A percentile compares a stretch with the other conserved stretches of the same genome.
Conservation (phyloP, 2,797 vertebrate species). For the Antrozous pallidus region DNA sequence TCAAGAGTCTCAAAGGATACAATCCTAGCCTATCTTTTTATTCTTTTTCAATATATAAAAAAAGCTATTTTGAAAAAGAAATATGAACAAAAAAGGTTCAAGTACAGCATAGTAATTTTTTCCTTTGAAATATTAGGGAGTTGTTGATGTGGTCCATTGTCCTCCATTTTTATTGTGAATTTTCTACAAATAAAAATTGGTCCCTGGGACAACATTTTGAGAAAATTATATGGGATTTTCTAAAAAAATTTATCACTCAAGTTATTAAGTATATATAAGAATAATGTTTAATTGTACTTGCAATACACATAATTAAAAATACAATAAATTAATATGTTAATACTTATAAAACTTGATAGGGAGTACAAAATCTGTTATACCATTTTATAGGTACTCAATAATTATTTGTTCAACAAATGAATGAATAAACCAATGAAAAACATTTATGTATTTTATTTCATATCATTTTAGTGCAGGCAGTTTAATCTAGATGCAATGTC, state of each 20-base stretch:
- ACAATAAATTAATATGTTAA: background rate
- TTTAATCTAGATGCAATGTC: background rate
- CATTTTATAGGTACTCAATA: background rate
- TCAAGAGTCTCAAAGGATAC: background rate
- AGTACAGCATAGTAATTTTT: background rate
- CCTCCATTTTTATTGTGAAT: background rate
- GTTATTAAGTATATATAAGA: background rate
- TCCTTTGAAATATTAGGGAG: background rate
- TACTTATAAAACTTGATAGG: background rate
- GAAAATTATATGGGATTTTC: background rate
- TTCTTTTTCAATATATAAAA: background rate
- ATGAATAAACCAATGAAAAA: background rate
- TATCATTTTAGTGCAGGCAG: background rate
- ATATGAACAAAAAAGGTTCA: background rate
- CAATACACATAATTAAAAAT: background rate
- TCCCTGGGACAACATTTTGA: background rate
- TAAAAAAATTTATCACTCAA: background rate
- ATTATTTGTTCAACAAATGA: background rate
- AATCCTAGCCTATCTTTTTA: background rate
- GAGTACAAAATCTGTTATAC: background rate
- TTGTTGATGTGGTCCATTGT: background rate
- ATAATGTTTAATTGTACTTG: background rate
- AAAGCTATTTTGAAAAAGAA: conserved; percentile 26
- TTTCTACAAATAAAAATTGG: conserved; percentile 3
- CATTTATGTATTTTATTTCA: background rate